Conservation (phyloP, 2,888 invertebrate genomes). For the Campoplex capitator region DNA sequence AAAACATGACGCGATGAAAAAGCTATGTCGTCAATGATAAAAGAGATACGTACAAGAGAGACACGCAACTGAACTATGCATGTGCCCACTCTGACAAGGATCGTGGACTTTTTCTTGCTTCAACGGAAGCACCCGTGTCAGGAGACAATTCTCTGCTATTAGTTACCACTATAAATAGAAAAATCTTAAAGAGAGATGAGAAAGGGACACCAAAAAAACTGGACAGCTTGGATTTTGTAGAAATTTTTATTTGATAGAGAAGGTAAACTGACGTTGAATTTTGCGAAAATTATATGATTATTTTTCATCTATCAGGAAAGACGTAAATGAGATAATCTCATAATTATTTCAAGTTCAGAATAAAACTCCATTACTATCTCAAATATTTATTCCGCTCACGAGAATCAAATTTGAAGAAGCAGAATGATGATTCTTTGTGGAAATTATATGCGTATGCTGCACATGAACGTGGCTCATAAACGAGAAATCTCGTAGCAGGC, state of each 20-base stretch:
- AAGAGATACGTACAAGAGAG: not conserved
- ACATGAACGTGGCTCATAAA: conserved; percentile 10
- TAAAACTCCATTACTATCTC: not conserved
- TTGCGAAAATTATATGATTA: not conserved
- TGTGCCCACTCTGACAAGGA: not conserved
- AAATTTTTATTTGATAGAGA: no score
- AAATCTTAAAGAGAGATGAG: not conserved
- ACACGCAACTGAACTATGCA: not conserved
- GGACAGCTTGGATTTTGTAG: no score
- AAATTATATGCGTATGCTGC: conserved; percentile 12
- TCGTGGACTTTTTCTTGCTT: not conserved
- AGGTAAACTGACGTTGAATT: no score
- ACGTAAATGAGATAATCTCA: not conserved
- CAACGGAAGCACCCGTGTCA: not conserved
- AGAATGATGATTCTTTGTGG: not conserved
- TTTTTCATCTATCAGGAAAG: not conserved
- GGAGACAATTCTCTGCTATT: not conserved
- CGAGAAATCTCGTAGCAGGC: conserved; percentile 24
- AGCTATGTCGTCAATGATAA: conserved; percentile 4
- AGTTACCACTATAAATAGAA: not conserved
- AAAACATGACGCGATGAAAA: conserved; percentile 10
- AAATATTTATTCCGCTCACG: not conserved
- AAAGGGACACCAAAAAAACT: not conserved
- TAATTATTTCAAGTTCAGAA: not conserved
- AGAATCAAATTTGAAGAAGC: not conserved